These are phyloP conservation scores for Antennarius maculatus DNA, from an alignment of 2,797 vertebrate species.

Conservation along the genomic window DNA sequence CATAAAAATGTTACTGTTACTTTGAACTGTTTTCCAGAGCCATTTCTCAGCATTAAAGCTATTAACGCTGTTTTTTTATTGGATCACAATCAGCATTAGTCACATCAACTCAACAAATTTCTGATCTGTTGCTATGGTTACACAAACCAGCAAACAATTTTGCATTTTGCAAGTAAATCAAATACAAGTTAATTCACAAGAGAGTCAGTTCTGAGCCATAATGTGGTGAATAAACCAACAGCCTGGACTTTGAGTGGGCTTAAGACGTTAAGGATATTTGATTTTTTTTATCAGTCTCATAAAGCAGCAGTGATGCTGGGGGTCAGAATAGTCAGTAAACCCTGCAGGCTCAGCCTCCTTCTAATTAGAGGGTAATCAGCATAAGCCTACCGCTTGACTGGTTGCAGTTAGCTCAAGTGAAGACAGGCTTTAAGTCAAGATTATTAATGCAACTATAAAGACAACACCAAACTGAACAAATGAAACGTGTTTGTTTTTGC, in stretches of 20 bases:
- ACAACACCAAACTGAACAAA: background rate
- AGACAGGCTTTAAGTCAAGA: conserved; percentile 30
- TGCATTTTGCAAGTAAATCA: background rate
- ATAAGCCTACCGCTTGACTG: conserved; percentile 21
- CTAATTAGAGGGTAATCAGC: conserved; percentile 33
- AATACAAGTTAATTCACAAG: background rate
- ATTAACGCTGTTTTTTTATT: too few relatives aligned
- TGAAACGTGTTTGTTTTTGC: background rate
- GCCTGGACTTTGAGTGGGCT: conserved; percentile 1
- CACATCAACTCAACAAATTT: background rate
- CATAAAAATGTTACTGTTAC: background rate
- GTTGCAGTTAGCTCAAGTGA: conserved; percentile 21
- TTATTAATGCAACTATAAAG: conserved; percentile 11
- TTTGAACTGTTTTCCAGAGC: background rate
- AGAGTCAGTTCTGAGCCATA: background rate
- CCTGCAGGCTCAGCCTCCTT: conserved; percentile 19
- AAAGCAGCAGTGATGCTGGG: conserved; percentile 7
- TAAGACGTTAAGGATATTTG: conserved; percentile 18
- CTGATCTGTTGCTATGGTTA: background rate
- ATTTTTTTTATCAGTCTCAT: conserved; percentile 31
- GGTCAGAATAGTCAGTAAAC: conserved; percentile 18
- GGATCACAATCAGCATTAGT: background rate
- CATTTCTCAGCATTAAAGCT: background rate
- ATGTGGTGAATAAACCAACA: conserved; percentile 1
- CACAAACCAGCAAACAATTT: background rate